Evolutionary conservation across 2,113 vertebrate genomes (phyloP).

Genomic region (Fulica atra): DNA sequence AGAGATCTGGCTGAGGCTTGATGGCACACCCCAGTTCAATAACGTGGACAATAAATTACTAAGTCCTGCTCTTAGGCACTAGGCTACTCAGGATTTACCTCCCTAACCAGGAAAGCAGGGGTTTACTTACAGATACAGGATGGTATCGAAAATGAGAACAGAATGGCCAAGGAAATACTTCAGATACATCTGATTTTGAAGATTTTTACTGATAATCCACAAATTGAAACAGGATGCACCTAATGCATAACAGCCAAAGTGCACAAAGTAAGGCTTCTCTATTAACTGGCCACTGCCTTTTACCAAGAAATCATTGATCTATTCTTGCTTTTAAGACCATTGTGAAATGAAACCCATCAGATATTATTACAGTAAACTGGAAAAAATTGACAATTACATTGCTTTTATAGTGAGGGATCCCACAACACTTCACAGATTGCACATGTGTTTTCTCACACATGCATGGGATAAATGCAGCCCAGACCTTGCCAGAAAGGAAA

Average conservation of each 20-base stretch:
- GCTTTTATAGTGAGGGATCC: not conserved
- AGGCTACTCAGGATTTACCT: not conserved
- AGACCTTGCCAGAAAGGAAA: not conserved
- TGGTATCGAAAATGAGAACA: not conserved
- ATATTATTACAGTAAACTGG: not conserved
- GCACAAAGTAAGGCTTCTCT: not conserved
- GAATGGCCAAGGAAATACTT: not conserved
- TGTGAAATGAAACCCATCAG: not conserved
- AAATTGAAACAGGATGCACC: not conserved
- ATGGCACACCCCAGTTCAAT: not conserved
- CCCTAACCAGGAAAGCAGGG: not conserved
- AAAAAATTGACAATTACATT: not conserved
- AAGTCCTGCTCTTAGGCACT: not conserved
- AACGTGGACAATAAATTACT: constrained; percentile 2
- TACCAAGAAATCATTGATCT: not conserved
- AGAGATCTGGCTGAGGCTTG: not conserved
- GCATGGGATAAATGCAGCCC: not conserved
- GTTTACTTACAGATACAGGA: not conserved
- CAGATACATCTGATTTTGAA: not conserved
- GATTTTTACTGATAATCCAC: not conserved
- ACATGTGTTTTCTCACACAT: not conserved
- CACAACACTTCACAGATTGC: not conserved
- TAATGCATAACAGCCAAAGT: not conserved
- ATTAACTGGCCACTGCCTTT: not conserved
- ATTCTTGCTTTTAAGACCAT: not conserved